Conservation (phyloP, 2,113 vertebrate genomes). For the Aplodontia rufa region DNA sequence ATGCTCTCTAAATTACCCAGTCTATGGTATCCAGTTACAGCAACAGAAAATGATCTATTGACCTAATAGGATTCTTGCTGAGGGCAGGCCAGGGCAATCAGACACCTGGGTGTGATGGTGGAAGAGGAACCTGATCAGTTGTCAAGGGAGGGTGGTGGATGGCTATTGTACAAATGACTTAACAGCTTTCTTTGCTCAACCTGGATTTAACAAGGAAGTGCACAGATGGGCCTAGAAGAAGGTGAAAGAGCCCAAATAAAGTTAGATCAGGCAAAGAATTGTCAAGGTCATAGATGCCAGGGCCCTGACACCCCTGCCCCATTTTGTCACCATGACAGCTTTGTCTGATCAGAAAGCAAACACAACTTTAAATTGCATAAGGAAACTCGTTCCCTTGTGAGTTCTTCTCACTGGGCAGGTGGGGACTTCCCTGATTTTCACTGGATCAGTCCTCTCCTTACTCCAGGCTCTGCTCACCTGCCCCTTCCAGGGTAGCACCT, state of each 20-base stretch:
- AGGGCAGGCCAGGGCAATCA: not conserved
- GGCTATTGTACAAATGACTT: not conserved
- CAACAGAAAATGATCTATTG: not conserved
- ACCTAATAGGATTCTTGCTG: not conserved
- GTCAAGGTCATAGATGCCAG: not conserved
- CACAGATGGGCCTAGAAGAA: not conserved
- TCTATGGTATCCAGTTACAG: not conserved
- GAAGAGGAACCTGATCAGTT: not conserved
- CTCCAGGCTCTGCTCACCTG: not conserved
- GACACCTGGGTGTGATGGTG: not conserved
- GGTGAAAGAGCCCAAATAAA: not conserved
- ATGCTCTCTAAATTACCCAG: not conserved
- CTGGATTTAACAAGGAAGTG: not conserved
- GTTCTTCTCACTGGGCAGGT: not conserved
- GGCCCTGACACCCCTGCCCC: not conserved
- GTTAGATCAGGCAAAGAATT: not conserved
- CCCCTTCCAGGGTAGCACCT: not conserved
- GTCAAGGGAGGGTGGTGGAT: not conserved
- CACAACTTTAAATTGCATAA: not conserved
- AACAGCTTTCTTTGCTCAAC: not conserved
- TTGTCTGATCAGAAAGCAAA: not conserved
- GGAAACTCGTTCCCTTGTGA: not conserved
- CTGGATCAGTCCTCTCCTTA: not conserved
- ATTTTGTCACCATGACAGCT: not conserved
- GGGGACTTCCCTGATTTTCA: not conserved